These are phyloP conservation scores for Platygyra sinensis DNA, from an alignment of 64 coral and sea anemone genomes.

Conservation along the genomic window DNA sequence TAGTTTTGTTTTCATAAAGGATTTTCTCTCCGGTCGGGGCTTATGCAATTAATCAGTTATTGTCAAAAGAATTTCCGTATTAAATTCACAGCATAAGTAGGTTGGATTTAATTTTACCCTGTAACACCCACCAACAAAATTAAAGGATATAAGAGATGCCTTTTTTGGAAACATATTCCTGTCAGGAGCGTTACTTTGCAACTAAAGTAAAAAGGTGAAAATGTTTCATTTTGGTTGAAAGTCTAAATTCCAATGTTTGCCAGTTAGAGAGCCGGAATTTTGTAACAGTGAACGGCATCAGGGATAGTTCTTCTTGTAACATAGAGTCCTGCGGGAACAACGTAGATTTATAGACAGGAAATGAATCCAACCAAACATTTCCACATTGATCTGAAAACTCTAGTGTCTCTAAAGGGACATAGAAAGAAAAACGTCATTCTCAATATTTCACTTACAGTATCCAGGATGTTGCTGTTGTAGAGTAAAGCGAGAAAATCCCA, in stretches of 20 bases:
- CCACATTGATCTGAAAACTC: background rate
- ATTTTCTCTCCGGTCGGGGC: background rate
- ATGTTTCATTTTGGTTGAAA: too few species aligned
- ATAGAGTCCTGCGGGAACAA: too few species aligned
- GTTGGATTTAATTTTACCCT: background rate
- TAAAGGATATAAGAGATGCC: too few species aligned
- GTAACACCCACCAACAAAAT: background rate
- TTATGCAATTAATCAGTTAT: background rate
- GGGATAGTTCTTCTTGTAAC: too few species aligned
- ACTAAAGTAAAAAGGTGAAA: too few species aligned
- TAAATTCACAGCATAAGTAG: background rate
- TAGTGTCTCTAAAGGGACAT: background rate
- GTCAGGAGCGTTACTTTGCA: too few species aligned
- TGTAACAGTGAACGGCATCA: too few species aligned
- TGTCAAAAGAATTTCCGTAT: background rate
- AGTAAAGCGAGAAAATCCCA: background rate
- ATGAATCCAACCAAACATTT: too few species aligned
- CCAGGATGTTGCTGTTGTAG: background rate
- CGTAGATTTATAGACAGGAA: too few species aligned
- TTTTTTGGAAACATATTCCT: too few species aligned
- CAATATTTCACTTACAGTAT: constrained; percentile 18
- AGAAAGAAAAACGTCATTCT: background rate
- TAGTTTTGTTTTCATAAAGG: background rate
- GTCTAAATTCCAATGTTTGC: too few species aligned
- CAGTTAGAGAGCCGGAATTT: too few species aligned